Percentiles rank a stretch among this genome's conserved stretches.
Evolutionary conservation across 2,888 invertebrate species (phyloP).

Genomic region (Cantharis rufa): DNA sequence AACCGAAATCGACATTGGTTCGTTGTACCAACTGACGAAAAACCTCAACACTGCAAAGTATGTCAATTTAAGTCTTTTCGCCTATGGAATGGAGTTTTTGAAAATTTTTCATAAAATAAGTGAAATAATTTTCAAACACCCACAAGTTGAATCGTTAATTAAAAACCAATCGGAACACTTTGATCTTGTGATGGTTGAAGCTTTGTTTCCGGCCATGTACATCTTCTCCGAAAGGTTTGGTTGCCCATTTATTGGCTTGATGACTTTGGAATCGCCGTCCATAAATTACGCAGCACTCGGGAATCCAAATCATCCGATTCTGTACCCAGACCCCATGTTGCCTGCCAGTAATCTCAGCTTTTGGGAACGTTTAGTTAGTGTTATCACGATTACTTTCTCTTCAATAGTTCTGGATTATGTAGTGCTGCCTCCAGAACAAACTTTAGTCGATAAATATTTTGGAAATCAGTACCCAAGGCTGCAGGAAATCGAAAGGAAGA

Average conservation of each 20-base stretch:
- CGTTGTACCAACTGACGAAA: slow-evolving; percentile 39
- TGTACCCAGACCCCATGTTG: slow-evolving; percentile 45
- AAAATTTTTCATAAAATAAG: background rate
- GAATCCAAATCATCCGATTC: slow-evolving; percentile 46
- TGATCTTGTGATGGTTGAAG: slow-evolving; percentile 48
- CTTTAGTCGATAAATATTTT: background rate
- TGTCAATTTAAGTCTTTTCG: background rate
- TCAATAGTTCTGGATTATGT: background rate
- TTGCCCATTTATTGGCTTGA: slow-evolving; percentile 47
- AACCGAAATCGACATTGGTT: slow-evolving; percentile 51
- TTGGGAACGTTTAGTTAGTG: slow-evolving; percentile 35
- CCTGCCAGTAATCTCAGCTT: slow-evolving; percentile 40
- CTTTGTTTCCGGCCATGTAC: slow-evolving; percentile 40
- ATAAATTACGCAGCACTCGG: slow-evolving; percentile 44
- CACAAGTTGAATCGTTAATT: slow-evolving; percentile 44
- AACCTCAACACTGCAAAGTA: background rate
- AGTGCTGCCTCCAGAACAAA: background rate
- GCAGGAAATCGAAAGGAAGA: background rate
- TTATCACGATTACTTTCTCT: background rate
- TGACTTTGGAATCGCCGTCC: slow-evolving; percentile 42
- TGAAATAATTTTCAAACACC: slow-evolving; percentile 23
- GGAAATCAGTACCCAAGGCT: background rate
- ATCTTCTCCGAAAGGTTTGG: slow-evolving; percentile 46
- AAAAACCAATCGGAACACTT: slow-evolving; percentile 41
- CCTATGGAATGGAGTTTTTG: background rate